Base-by-base conservation (phyloP, 1,140 invertebrate genomes). In the Gerris buenoi region DNA sequence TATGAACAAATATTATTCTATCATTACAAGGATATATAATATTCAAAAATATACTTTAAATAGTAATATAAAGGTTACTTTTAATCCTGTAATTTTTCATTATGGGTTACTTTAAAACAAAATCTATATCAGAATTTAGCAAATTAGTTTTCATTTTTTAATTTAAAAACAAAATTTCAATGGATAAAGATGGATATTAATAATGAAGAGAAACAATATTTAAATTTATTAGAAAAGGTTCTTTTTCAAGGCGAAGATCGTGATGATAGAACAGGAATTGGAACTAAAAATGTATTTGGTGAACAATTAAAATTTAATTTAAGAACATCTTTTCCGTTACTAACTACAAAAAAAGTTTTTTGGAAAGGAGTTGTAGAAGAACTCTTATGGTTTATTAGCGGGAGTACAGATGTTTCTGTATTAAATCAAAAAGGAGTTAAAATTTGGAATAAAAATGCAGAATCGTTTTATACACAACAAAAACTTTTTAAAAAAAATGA, bases 321-420 rank as follows among this genome's bases (percentile, higher is more conserved):
- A 78, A 83, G 68, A 79, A 95, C 74, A 84, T 87, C 82, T 33
- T 89, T 99, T 73, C 97, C 97, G 3, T 76, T 99, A 28, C 77
- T 99, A 27, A 99, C 97, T n/a, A 99, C 97, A 18, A 99, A 99
- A 78, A 77, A 88, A 63, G 95, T 99, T 0, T 98, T 95, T 77
- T 94, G 91, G 83, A 83, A 88, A 71, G 96, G 86, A 0, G 87
- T 99, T 2, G 86, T 93, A 25, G 94, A 98, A 78, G 97, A 99
- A 77, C 78, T 99, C 2, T 76, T 99, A 0, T 97, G 95, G 95
- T 98, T 98, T 77, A 88, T 99, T 60, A 83, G 82, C 71, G 97
- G 97, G 10, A 89, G 87, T 25, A 99, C 97, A 2, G 91, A 97
- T 81, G 88, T 91, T 0, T 93, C 95, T 75, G 85, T 89, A 65